A percentile compares a stretch with the other conserved stretches of the same genome.
Evolutionary conservation across 2,888 invertebrate species (phyloP).

Genomic region (Chironomus riparius): DNA sequence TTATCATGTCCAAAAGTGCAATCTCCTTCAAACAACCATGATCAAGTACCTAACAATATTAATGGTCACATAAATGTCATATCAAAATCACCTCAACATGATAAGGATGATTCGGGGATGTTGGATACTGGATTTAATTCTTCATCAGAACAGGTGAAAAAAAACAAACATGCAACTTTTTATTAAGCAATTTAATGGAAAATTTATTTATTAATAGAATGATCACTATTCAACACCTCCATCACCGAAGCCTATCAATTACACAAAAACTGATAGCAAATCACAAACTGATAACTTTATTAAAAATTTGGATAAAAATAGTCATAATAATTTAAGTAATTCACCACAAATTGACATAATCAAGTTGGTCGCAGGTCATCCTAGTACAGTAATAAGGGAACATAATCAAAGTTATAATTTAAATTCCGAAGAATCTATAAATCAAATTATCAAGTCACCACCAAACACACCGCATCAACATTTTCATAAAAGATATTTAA

Average conservation of each 20-base stretch:
- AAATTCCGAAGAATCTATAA: constrained; percentile 13
- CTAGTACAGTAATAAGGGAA: not conserved
- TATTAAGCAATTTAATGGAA: not conserved
- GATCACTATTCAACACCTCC: constrained; percentile 3
- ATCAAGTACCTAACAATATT: not conserved
- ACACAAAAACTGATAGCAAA: constrained; percentile 12
- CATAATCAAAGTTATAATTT: constrained; percentile 9
- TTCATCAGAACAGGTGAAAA: constrained; percentile 30
- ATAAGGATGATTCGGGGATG: constrained; percentile 47
- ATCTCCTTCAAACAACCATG: constrained; percentile 24
- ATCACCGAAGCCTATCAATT: constrained; percentile 18
- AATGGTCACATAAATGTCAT: constrained; percentile 32
- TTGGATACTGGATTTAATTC: constrained; percentile 42
- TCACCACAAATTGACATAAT: not conserved
- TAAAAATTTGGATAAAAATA: constrained; percentile 8
- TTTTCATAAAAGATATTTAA: constrained; percentile 43
- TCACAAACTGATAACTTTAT: not conserved
- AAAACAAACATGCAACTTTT: no score
- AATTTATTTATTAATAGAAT: constrained; percentile 2
- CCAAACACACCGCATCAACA: constrained; percentile 32
- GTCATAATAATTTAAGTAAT: constrained; percentile 7
- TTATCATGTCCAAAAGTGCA: constrained; percentile 29
- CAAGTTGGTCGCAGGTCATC: not conserved
- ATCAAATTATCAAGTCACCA: constrained; percentile 19
- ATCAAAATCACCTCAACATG: constrained; percentile 46